phyloP scores from a whole-genome alignment of 1,140 invertebrate species.

The Euschistus heros region DNA sequence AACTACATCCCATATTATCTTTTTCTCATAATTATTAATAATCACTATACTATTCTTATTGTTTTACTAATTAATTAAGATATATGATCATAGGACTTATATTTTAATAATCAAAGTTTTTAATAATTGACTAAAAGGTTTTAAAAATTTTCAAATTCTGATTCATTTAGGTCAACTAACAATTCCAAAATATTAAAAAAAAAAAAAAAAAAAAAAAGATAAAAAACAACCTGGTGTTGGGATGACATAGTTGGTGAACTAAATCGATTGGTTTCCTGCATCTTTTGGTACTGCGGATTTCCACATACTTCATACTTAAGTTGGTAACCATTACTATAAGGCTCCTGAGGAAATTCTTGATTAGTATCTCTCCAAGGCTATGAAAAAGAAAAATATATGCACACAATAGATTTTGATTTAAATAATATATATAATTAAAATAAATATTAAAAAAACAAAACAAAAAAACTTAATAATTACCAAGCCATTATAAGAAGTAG shows the following conservation, averaged over 20 bases:
- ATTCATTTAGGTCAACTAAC: too few relatives aligned
- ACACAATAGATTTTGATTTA: background rate
- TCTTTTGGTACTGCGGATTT: slow-evolving; percentile 11
- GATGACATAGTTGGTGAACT: background rate
- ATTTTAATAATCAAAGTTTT: too few relatives aligned
- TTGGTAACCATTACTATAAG: slow-evolving; percentile 19
- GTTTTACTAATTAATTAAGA: too few relatives aligned
- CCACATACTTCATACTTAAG: slow-evolving; percentile 2
- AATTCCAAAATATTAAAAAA: background rate
- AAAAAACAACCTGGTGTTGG: slow-evolving; percentile 6
- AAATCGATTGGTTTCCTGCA: background rate
- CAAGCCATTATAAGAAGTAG: slow-evolving; percentile 29
- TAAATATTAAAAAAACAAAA: slow-evolving; percentile 21
- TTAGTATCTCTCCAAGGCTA: slow-evolving; percentile 23
- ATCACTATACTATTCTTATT: too few relatives aligned
- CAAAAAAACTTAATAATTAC: slow-evolving; percentile 31
- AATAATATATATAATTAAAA: slow-evolving; percentile 8
- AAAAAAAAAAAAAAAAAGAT: background rate
- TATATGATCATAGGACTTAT: too few relatives aligned
- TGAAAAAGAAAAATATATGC: slow-evolving; percentile 3
- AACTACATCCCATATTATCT: too few relatives aligned
- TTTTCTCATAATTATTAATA: too few relatives aligned
- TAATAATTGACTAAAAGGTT: too few relatives aligned
- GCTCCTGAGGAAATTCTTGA: slow-evolving; percentile 12
- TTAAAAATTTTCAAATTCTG: too few relatives aligned